Evolutionary conservation across 2,888 invertebrate species (phyloP).

Genomic region (Achlya flavicornis): DNA sequence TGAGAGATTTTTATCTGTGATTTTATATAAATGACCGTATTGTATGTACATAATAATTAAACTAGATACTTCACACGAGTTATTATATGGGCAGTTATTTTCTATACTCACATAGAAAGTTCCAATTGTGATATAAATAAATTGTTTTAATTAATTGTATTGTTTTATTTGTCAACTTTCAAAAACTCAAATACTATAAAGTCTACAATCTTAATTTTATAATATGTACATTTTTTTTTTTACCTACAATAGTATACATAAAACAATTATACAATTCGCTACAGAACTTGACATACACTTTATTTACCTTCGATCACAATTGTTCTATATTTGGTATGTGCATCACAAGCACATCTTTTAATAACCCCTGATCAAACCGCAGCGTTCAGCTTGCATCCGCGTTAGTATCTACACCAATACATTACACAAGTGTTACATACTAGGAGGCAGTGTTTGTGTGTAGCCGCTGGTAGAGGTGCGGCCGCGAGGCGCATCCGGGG

Average conservation of each 20-base stretch:
- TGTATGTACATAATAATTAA: conserved; percentile 33
- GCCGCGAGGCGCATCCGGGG: conserved; percentile 95
- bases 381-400: too few species aligned
- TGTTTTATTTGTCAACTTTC: neutral
- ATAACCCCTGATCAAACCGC: too few species aligned
- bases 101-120: conserved; percentile 44
- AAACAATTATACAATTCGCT: neutral
- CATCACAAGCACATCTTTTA: too few species aligned
- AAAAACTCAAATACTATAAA: neutral
- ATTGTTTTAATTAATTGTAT: conserved; percentile 29
- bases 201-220: neutral
- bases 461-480: conserved; percentile 73
- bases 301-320: too few species aligned
- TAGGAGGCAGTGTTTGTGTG: conserved; percentile 23
- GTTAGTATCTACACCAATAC: too few species aligned
- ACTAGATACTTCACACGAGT: neutral
- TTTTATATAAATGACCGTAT: conserved; percentile 45
- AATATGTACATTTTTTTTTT: too few species aligned
- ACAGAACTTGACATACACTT: too few species aligned
- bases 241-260: neutral
- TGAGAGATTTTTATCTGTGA: conserved; percentile 63
- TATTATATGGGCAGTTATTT: conserved; percentile 37
- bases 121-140: conserved; percentile 63
- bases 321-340: neutral
- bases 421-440: too few species aligned